phyloP scores from a whole-genome alignment of 2,888 invertebrate species.

The Enoplolaimus lenunculus region DNA sequence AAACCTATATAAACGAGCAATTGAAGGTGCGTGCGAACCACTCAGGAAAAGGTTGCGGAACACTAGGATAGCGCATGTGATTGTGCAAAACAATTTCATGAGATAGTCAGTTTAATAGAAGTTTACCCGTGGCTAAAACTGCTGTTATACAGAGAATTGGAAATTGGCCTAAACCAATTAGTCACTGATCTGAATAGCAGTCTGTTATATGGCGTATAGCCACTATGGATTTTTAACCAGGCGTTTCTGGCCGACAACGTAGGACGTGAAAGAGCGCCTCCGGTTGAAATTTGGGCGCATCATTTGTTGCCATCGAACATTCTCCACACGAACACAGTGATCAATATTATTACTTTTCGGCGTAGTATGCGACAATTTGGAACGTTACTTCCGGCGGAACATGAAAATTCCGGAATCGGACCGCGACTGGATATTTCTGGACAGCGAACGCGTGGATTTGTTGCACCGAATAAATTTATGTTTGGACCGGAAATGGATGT shows the following conservation, averaged over 20 bases:
- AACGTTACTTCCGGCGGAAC: slow-evolving; percentile 26
- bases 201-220: no score
- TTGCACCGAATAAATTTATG: not conserved
- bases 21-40: no score
- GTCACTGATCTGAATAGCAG: no score
- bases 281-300: slow-evolving; percentile 33
- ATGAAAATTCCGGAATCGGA: slow-evolving; percentile 30
- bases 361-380: slow-evolving; percentile 37
- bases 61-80: no score
- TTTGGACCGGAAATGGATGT: not conserved
- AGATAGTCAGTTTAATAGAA: no score
- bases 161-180: no score
- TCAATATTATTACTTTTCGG: slow-evolving; percentile 24
- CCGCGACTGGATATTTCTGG: slow-evolving; percentile 24
- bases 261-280: not conserved
- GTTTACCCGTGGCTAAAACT: no score
- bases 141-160: no score
- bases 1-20: no score
- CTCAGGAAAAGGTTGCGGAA: no score
- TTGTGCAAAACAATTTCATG: no score
- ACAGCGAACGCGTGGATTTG: not conserved
- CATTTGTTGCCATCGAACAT: slow-evolving; percentile 23
- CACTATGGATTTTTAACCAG: not conserved
- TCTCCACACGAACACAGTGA: slow-evolving; percentile 23
- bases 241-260: not conserved